phyloP scores from a whole-genome alignment of 2,888 invertebrate species.

The Platycheirus rosarum region DNA sequence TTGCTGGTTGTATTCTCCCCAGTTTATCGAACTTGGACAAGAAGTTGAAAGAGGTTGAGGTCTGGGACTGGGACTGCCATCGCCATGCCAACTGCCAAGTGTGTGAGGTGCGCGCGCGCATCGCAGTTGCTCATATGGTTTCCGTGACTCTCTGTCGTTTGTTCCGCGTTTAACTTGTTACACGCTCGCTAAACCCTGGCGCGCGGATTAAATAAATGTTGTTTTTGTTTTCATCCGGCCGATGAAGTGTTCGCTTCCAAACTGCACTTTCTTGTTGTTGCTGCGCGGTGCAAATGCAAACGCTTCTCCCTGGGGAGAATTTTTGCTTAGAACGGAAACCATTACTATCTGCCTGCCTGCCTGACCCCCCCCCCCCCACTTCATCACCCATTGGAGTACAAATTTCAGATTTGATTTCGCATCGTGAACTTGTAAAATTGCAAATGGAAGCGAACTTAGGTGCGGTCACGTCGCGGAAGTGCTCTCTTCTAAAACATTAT shows the following conservation, averaged over 20 bases:
- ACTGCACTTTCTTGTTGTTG: slow-evolving; percentile 39
- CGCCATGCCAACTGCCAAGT: not conserved
- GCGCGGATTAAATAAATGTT: slow-evolving; percentile 46
- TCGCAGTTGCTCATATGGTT: slow-evolving; percentile 70
- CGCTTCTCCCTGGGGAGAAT: slow-evolving; percentile 27
- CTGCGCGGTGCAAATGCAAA: slow-evolving; percentile 22
- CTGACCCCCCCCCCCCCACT: not conserved
- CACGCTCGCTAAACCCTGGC: slow-evolving; percentile 44
- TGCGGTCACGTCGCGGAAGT: slow-evolving; percentile 72
- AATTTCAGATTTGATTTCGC: slow-evolving; percentile 51
- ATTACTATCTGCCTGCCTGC: slow-evolving; percentile 12
- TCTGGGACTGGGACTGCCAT: not conserved
- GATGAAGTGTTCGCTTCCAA: not conserved
- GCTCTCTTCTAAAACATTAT: slow-evolving; percentile 47
- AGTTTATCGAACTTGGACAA: slow-evolving; percentile 72
- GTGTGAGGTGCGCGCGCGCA: slow-evolving; percentile 69
- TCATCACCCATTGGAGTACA: slow-evolving; percentile 7
- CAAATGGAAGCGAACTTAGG: slow-evolving; percentile 58
- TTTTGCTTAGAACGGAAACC: slow-evolving; percentile 67
- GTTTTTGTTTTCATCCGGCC: slow-evolving; percentile 19
- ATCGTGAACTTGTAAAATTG: slow-evolving; percentile 62
- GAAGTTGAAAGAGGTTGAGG: slow-evolving; percentile 61
- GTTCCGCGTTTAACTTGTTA: slow-evolving; percentile 62
- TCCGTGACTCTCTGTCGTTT: slow-evolving; percentile 58
- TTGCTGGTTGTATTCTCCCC: slow-evolving; percentile 37